phyloP scores from a whole-genome alignment of 2,797 vertebrate genomes.

The Falco columbarius region DNA sequence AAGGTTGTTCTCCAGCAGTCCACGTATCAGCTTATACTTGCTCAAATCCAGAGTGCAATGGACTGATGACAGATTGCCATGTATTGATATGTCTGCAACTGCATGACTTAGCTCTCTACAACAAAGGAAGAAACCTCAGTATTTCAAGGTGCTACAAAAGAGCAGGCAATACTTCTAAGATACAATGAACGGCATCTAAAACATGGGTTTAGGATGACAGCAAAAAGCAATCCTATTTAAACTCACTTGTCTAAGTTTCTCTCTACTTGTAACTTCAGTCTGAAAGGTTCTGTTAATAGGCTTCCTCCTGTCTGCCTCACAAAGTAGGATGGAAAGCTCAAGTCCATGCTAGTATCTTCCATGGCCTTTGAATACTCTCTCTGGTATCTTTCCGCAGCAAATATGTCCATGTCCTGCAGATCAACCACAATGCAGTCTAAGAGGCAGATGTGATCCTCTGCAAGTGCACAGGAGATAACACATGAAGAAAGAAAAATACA shows the following conservation, averaged over 20 bases:
- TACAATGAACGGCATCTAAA: not conserved
- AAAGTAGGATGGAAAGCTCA: slow-evolving; percentile 89
- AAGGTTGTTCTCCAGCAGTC: slow-evolving; percentile 93
- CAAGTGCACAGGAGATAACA: slow-evolving; percentile 9
- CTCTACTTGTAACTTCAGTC: slow-evolving; percentile 91
- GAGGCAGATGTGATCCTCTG: slow-evolving; percentile 89
- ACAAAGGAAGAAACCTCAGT: not conserved
- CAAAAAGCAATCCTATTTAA: not conserved
- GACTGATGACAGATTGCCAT: slow-evolving; percentile 92
- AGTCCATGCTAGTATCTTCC: slow-evolving; percentile 73
- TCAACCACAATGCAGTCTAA: slow-evolving; percentile 94
- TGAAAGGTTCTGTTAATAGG: slow-evolving; percentile 90
- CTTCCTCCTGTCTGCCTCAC: slow-evolving; percentile 89
- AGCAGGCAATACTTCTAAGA: not conserved
- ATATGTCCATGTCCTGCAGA: slow-evolving; percentile 97
- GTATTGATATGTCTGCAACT: slow-evolving; percentile 91
- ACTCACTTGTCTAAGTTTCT: slow-evolving; percentile 95
- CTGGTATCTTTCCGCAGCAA: slow-evolving; percentile 86
- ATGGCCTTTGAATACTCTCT: slow-evolving; percentile 72
- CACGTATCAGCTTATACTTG: slow-evolving; percentile 92
- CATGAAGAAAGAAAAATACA: not conserved
- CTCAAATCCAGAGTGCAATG: slow-evolving; percentile 92
- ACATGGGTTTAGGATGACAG: not conserved
- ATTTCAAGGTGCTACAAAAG: not conserved
- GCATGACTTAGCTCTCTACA: slow-evolving; percentile 91